Base-by-base conservation (phyloP, 2,888 invertebrate genomes). In the Euclidia mi region DNA sequence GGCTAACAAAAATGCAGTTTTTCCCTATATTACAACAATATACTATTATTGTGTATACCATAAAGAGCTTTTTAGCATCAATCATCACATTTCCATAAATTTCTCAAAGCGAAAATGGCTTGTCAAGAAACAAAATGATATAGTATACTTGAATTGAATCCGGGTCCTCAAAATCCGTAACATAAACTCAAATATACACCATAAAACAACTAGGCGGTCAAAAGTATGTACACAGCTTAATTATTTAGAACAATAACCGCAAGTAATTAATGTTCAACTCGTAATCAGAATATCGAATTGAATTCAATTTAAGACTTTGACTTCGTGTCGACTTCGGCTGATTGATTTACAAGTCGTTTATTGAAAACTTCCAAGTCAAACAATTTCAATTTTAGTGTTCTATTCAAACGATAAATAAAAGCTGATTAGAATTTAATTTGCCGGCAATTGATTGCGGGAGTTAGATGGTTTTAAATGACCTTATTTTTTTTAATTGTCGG, bases 321-420 rank as follows among this genome's bases (percentile, higher is more conserved):
- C 51, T 51, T 44, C 25, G 25, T 32, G n/a, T 32, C 37, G 35
- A 63, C 53, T 51, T 64, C 70, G 49, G 40, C 59, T 72, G 73
- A 70, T 70, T 72, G 69, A 70, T 70, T 70, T 69, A 70, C 57
- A 56, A 56, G 65, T 60, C 70, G 71, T 69, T 70, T 43, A 70
- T 70, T 56, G 65, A 70, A 73, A 69, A 73, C 48, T 66, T 70
- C 48, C 48, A n/a, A 25, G 20, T 25, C 57, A 45, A 70, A 66
- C 66, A 70, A 66, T 58, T 55, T 59, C 66, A 70, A 58, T 58
- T 55, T 66, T 58, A 71, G 53, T 55, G 59, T 58, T 38, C 29
- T 45, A 64, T 69, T 64, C 35, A 48, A 51, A 70, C 57, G 15
- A 65, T 66, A 66, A 66, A 70, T 58, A 66, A 53, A 34, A 34